These are phyloP conservation scores for Cercopithecus mona DNA, from an alignment of 2,113 vertebrate species.

Conservation along the genomic window DNA sequence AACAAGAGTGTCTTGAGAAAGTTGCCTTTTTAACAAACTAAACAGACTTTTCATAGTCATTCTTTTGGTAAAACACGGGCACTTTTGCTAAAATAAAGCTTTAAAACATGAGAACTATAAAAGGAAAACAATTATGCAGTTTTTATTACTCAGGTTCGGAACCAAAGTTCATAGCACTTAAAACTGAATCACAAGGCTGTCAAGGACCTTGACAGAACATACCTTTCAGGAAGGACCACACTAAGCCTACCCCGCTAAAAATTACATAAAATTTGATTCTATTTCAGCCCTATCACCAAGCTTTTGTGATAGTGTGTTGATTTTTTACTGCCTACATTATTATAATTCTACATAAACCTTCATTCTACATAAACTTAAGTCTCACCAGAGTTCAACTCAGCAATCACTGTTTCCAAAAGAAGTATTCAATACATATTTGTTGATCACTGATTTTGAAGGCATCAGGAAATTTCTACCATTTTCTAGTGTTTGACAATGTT, in stretches of 20 bases:
- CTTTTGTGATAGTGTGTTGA: background rate
- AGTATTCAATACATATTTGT: background rate
- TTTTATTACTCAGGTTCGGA: conserved; percentile 45
- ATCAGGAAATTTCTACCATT: background rate
- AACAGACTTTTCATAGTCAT: background rate
- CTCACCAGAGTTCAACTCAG: background rate
- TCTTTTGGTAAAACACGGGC: conserved; percentile 26
- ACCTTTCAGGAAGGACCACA: background rate
- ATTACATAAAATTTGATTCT: conserved; percentile 20
- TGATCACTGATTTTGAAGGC: conserved; percentile 17
- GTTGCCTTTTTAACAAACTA: background rate
- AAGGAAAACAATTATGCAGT: conserved; percentile 36
- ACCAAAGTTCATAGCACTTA: conserved; percentile 54
- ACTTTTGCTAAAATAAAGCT: conserved; percentile 48
- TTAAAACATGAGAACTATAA: conserved; percentile 37
- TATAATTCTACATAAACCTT: background rate
- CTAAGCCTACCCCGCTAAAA: background rate
- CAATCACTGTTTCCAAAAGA: background rate
- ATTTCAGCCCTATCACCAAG: background rate
- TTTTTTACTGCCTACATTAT: background rate
- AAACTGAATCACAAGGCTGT: background rate
- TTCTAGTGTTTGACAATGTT: background rate
- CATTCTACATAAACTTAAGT: background rate
- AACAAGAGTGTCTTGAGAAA: conserved; percentile 2
- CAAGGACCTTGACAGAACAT: conserved; percentile 18